phyloP scores from a whole-genome alignment of 2,113 vertebrate genomes.

The Penelope pileata region DNA sequence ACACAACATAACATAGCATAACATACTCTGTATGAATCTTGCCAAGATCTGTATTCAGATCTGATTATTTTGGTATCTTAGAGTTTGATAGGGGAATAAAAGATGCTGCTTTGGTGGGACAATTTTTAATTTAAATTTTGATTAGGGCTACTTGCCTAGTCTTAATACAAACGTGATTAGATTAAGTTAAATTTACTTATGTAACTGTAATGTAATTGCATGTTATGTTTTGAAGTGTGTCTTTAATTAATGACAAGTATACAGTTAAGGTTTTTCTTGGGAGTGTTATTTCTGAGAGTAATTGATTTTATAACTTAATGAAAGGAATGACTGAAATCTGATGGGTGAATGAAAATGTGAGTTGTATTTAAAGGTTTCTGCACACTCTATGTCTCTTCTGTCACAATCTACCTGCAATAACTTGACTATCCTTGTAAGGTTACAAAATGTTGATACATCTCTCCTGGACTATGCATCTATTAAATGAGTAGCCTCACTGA shows the following conservation, averaged over 20 bases:
- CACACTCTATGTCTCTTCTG: neutral
- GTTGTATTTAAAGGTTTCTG: neutral
- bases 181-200: neutral
- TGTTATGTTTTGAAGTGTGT: neutral
- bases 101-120: neutral
- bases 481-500: neutral
- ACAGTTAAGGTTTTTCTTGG: neutral
- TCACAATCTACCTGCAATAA: neutral
- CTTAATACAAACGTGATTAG: neutral
- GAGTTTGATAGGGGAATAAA: neutral
- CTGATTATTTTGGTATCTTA: neutral
- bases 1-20: rapidly evolving
- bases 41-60: neutral
- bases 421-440: neutral
- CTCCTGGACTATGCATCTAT: neutral
- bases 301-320: neutral
- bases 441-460: neutral
- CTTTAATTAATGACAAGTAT: neutral
- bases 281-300: neutral
- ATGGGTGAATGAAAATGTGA: neutral
- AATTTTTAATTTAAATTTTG: neutral
- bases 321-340: neutral
- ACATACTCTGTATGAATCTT: neutral
- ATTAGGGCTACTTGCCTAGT: neutral
- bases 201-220: neutral